phyloP scores from a whole-genome alignment of 2,888 invertebrate genomes.

The Stomorhina lunata region DNA sequence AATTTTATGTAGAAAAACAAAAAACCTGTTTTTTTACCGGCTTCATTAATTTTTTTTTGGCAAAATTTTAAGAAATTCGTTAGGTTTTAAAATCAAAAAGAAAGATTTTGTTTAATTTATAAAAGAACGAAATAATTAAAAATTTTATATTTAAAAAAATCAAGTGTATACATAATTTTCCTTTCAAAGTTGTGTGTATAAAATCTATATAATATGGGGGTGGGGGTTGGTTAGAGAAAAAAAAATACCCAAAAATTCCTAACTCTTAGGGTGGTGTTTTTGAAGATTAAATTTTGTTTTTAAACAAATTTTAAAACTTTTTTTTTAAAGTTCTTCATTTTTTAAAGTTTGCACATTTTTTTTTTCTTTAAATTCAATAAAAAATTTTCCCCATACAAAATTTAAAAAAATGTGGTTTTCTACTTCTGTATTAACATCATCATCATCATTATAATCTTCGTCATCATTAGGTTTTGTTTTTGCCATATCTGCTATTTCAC shows the following conservation, averaged over 20 bases:
- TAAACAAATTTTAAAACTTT: not conserved
- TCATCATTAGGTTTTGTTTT: slow-evolving; percentile 46
- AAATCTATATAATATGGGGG: slow-evolving; percentile 56
- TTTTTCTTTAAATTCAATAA: slow-evolving; percentile 1
- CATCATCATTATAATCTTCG: slow-evolving; percentile 17
- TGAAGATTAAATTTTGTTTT: too few relatives aligned
- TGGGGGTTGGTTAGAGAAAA: too few relatives aligned
- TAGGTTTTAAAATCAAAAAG: not conserved
- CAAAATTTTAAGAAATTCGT: slow-evolving; percentile 5
- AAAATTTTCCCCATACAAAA: slow-evolving; percentile 20
- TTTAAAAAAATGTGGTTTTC: slow-evolving; percentile 64
- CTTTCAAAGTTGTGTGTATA: slow-evolving; percentile 17
- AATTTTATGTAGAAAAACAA: slow-evolving; percentile 31
- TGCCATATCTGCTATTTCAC: slow-evolving; percentile 57
- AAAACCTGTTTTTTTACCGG: slow-evolving; percentile 62
- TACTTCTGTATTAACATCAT: slow-evolving; percentile 43
- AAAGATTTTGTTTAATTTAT: not conserved
- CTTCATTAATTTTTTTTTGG: slow-evolving; percentile 44
- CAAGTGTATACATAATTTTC: slow-evolving; percentile 64
- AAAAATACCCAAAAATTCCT: not conserved
- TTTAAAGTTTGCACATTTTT: not conserved
- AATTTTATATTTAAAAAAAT: slow-evolving; percentile 25
- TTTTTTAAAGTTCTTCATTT: not conserved
- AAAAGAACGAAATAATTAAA: too few relatives aligned
- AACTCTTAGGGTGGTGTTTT: slow-evolving; percentile 49